A percentile compares a stretch with the other conserved stretches of the same genome.
These are phyloP conservation scores for Epicauta chinensis DNA, from an alignment of 1,140 invertebrate genomes.

Conservation along the genomic window DNA sequence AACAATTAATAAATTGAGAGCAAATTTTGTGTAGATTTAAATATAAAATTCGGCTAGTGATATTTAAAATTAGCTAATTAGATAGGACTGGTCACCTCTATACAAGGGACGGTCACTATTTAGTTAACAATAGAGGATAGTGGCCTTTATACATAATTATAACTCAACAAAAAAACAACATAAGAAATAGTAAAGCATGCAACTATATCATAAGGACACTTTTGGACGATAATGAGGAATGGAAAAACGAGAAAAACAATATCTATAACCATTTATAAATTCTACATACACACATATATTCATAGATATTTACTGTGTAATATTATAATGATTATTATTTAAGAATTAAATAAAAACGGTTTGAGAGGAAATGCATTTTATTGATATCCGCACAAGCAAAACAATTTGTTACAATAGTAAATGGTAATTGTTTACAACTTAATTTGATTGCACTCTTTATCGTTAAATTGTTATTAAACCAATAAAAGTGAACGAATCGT, in stretches of 20 bases:
- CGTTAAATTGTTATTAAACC: no score
- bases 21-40: background rate
- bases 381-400: no score
- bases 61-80: slow-evolving; percentile 27
- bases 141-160: slow-evolving; percentile 26
- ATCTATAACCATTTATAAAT: slow-evolving; percentile 3
- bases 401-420: no score
- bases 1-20: background rate
- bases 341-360: slow-evolving; percentile 7
- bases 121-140: slow-evolving; percentile 27
- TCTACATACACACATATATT: slow-evolving; percentile 24
- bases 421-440: no score
- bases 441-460: no score
- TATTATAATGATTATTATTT: background rate
- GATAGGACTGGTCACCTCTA: slow-evolving; percentile 27
- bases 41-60: slow-evolving; percentile 24
- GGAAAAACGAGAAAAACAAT: background rate
- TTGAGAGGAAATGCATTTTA: slow-evolving; percentile 4
- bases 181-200: slow-evolving; percentile 5
- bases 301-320: slow-evolving; percentile 7
- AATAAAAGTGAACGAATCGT: no score
- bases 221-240: background rate
- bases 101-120: slow-evolving; percentile 28
- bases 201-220: slow-evolving; percentile 12
- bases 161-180: background rate